These are phyloP conservation scores for Euleptes europaea DNA, from an alignment of 2,113 vertebrate species.

Conservation along the genomic window DNA sequence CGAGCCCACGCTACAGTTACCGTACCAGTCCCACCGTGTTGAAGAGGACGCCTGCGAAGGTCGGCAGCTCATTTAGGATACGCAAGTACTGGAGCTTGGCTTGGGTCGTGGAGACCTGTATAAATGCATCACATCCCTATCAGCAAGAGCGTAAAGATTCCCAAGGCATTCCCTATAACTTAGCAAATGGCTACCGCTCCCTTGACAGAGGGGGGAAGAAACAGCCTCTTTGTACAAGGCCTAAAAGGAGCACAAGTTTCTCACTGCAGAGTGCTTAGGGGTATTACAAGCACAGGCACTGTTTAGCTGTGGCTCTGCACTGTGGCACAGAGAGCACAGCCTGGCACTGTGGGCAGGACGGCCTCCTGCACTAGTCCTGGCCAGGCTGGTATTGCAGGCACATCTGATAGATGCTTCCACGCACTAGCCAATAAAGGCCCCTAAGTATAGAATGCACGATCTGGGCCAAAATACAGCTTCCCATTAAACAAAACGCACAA, in stretches of 20 bases:
- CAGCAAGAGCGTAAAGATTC: background rate
- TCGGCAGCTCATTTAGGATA: slow-evolving; percentile 95
- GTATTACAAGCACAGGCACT: background rate
- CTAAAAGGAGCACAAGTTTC: background rate
- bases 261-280: background rate
- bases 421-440: background rate
- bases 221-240: background rate
- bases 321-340: background rate
- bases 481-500: background rate
- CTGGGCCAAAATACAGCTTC: background rate
- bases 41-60: slow-evolving; percentile 95
- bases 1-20: slow-evolving; percentile 39
- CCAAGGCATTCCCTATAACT: background rate
- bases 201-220: background rate
- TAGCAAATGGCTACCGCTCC: background rate
- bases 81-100: slow-evolving; percentile 97
- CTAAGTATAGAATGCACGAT: background rate
- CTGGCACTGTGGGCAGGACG: too few relatives aligned
- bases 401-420: background rate
- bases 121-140: slow-evolving; percentile 47
- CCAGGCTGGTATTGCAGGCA: background rate
- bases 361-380: background rate
- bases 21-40: slow-evolving; percentile 94
- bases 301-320: background rate
- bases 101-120: slow-evolving; percentile 91